Evolutionary conservation across 2,888 invertebrate species (phyloP).

Genomic region (Perdita meconis): DNA sequence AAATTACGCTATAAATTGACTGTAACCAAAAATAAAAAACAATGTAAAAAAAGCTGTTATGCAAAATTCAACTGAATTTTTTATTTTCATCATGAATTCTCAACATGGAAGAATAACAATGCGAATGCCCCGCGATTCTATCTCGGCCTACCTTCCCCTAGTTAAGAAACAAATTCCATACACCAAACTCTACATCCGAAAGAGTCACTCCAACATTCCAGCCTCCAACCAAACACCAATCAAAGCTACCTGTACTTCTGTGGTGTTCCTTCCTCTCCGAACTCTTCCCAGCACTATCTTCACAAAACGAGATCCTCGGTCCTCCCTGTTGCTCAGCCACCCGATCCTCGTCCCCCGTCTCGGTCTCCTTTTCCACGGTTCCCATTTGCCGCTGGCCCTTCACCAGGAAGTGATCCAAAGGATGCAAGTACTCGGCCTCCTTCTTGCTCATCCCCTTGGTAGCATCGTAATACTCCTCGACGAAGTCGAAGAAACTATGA

Average conservation of each 20-base stretch:
- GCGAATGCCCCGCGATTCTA: no score
- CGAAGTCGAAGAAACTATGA: slow-evolving; percentile 74
- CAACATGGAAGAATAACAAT: no score
- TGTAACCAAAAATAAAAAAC: no score
- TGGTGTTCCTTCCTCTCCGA: background rate
- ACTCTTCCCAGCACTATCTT: background rate
- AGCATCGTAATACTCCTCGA: slow-evolving; percentile 68
- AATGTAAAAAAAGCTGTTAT: no score
- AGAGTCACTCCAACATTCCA: background rate
- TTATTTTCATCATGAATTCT: no score
- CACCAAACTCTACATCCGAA: no score
- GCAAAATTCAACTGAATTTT: no score
- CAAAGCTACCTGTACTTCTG: background rate
- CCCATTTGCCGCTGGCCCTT: slow-evolving; percentile 53
- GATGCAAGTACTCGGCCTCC: slow-evolving; percentile 68
- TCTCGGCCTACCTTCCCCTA: no score
- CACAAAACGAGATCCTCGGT: slow-evolving; percentile 28
- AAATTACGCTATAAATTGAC: no score
- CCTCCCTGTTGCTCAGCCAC: slow-evolving; percentile 7
- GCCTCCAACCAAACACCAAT: background rate
- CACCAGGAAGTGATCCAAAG: slow-evolving; percentile 77
- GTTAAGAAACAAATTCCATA: no score
- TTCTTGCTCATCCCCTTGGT: slow-evolving; percentile 51
- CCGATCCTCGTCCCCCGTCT: slow-evolving; percentile 40
- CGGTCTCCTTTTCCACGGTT: slow-evolving; percentile 72